Evolutionary conservation across 2,888 invertebrate species (phyloP), one percentile per base, ranked within the genome.

Genomic region (Stenchaetothrips biformis): DNA sequence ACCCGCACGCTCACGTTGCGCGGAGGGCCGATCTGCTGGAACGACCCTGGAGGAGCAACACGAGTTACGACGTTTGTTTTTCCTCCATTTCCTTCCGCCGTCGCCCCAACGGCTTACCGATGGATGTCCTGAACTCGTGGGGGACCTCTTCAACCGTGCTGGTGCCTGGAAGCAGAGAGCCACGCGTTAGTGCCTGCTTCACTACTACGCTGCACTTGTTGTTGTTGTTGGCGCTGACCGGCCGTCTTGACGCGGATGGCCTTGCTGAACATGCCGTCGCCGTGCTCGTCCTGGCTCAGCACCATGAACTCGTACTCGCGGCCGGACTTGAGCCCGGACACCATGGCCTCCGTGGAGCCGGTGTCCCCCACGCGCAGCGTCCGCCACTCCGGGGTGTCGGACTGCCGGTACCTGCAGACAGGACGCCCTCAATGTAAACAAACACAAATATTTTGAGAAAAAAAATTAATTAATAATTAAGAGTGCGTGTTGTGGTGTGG

Each of bases 261-360:
- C 86, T 95, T 94, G 87, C 97, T 97, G 86, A 95, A 96, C 88
- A 96, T 92, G 47, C 97, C 96, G 84, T 96, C 95, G 9, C 96
- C 96, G 82, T 92, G 89, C 84, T 93, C 91, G 87, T 97, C 96
- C 86, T 95, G 93, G 83, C 96, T 93, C 79, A 96, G 90, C 79
- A 98, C 94, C 91, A 96, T 95, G 85, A 98, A 92, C 87, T 97
- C 96, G 87, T 97, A 97, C 85, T 93, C 92, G 37, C 92, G 90
- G 79, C 91, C 93, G 27, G 96, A 92, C 82, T 90, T 89, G 83
- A 98, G 89, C 83, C 93, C 92, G 83, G 91, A 90, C 82, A 97
- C 90, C 11, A 95, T 95, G 78, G 95, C 93, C 85, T 93, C 93
- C 81, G 94, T 92, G n/a, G 86, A 85, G 83, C 91, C 91, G 79